Conservation (phyloP, 2,888 invertebrate genomes). For the Ferrisia virgata region DNA sequence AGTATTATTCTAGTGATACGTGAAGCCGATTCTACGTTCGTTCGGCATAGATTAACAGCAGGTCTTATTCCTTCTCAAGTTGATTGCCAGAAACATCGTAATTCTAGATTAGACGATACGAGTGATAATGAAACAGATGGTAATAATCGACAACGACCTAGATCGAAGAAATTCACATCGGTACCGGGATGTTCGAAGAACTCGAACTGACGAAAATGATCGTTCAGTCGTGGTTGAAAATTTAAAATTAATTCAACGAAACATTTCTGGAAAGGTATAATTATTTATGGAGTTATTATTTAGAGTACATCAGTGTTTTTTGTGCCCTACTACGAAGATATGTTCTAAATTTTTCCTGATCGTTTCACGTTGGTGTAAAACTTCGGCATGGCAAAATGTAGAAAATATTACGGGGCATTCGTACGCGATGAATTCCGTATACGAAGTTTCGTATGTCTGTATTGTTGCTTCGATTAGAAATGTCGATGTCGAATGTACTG, state of each 20-base stretch:
- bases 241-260: neutral
- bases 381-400: slow-evolving; percentile 60
- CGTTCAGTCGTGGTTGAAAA: neutral
- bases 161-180: neutral
- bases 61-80: slow-evolving; percentile 30
- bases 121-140: neutral
- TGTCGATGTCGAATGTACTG: neutral
- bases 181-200: neutral
- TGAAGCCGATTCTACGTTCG: slow-evolving; percentile 38
- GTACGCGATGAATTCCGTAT: slow-evolving; percentile 59
- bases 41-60: neutral
- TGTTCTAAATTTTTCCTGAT: neutral
- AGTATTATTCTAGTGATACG: slow-evolving; percentile 35
- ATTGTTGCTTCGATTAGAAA: neutral
- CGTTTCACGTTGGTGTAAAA: slow-evolving; percentile 52
- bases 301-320: neutral
- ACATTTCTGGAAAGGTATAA: neutral
- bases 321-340: no score
- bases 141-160: neutral
- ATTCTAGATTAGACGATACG: neutral
- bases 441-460: neutral
- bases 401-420: slow-evolving; percentile 64
- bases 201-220: neutral
- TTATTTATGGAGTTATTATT: neutral
- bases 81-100: neutral